A percentile compares a stretch with the other conserved stretches of the same genome.
Conservation (phyloP, 2,888 invertebrate genomes). For the Bugula neritina region DNA sequence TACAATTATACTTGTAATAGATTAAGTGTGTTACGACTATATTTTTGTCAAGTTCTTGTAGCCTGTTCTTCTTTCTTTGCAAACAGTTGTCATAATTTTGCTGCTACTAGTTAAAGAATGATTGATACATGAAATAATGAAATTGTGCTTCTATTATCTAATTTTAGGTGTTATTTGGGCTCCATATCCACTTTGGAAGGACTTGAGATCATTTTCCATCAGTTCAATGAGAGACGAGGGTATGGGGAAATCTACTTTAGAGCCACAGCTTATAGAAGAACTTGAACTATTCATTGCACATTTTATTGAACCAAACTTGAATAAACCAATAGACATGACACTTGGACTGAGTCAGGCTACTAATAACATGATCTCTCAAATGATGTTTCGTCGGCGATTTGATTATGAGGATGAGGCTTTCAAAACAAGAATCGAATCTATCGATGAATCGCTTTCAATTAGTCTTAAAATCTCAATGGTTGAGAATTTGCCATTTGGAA, state of each 20-base stretch:
- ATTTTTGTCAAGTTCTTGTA: no score
- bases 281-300: background rate
- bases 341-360: slow-evolving; percentile 10
- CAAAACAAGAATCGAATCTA: background rate
- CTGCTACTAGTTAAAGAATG: no score
- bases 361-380: background rate
- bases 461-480: background rate
- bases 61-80: no score
- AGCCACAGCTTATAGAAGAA: background rate
- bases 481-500: background rate
- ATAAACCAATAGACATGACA: background rate
- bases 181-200: slow-evolving; percentile 24
- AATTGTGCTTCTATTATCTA: no score
- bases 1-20: no score
- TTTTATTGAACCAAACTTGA: slow-evolving; percentile 9
- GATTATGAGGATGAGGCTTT: slow-evolving; percentile 20
- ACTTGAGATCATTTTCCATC: background rate
- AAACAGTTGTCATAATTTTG: no score
- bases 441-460: background rate
- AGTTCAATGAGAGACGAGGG: slow-evolving; percentile 17
- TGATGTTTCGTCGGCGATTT: background rate
- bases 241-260: slow-evolving; percentile 14
- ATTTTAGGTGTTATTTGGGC: slow-evolving; percentile 13
- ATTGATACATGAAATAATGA: no score
- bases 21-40: no score